Evolutionary conservation across 2,797 vertebrate species (phyloP).

Genomic region (Sternotherus odoratus): DNA sequence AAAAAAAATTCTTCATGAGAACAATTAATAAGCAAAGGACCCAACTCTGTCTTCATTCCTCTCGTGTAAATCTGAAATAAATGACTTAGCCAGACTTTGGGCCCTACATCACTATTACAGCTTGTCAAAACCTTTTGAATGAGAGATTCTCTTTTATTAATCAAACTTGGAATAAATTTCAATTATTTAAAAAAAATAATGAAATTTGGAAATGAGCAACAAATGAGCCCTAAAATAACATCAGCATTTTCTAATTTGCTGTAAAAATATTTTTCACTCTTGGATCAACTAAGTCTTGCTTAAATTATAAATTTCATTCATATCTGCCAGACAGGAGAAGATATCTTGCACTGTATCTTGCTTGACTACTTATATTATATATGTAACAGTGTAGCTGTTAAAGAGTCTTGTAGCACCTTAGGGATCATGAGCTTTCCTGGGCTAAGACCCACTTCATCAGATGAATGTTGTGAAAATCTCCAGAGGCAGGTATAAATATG

Average conservation of each 20-base stretch:
- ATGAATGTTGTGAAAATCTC: too few species aligned
- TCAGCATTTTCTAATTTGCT: neutral
- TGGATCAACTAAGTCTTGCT: neutral
- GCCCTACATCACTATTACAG: neutral
- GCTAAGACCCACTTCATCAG: too few species aligned
- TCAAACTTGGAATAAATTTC: neutral
- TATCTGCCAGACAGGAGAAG: neutral
- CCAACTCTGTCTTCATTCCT: neutral
- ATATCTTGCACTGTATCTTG: neutral
- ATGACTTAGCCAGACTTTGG: neutral
- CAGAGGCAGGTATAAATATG: too few species aligned
- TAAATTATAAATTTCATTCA: neutral
- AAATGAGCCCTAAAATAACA: neutral
- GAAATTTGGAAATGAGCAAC: neutral
- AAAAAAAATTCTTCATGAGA: neutral
- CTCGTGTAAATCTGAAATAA: fast-evolving
- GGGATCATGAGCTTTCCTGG: too few species aligned
- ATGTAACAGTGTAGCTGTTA: neutral
- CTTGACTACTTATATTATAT: neutral
- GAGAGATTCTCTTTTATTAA: fast-evolving
- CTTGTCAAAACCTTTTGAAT: neutral
- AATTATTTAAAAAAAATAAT: neutral
- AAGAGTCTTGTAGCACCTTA: too few species aligned
- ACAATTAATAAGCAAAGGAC: fast-evolving
- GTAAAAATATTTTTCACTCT: neutral